Evolutionary conservation across 2,113 vertebrate genomes (phyloP).

Genomic region (Epinephelus fuscoguttatus): DNA sequence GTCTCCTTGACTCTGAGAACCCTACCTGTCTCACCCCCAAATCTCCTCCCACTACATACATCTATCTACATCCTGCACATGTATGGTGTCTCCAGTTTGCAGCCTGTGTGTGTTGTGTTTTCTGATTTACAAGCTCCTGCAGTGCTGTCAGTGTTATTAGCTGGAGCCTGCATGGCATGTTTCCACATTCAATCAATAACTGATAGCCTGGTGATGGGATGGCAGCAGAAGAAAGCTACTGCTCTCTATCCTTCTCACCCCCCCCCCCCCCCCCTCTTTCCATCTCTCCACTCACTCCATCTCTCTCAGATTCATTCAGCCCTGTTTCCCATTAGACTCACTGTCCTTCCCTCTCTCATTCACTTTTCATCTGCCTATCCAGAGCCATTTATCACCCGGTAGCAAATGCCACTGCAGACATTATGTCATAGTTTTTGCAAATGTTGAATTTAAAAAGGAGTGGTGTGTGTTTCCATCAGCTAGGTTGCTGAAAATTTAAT

Average conservation of each 20-base stretch:
- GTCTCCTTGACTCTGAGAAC: conserved; percentile 24
- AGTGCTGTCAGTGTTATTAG: conserved; percentile 63
- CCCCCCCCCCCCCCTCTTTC: background rate
- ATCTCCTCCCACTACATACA: background rate
- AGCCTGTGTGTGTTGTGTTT: conserved; percentile 27
- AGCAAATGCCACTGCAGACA: background rate
- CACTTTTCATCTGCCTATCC: conserved; percentile 31
- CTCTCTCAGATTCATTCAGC: conserved; percentile 46
- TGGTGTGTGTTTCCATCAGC: background rate
- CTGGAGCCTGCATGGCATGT: conserved; percentile 57
- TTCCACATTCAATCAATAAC: conserved; percentile 74
- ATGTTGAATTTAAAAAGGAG: background rate
- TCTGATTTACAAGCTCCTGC: conserved; percentile 60
- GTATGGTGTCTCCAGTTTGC: conserved; percentile 24
- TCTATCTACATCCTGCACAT: conserved; percentile 15
- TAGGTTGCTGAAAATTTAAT: background rate
- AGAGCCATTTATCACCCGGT: conserved; percentile 4
- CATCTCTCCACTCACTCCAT: conserved; percentile 15
- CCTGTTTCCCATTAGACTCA: conserved; percentile 29
- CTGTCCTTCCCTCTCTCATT: conserved; percentile 39
- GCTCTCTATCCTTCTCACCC: conserved; percentile 8
- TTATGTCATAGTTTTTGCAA: background rate
- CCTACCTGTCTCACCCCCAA: background rate
- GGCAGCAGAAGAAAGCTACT: conserved; percentile 45
- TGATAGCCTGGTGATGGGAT: conserved; percentile 67